A percentile compares a stretch with the other conserved stretches of the same genome.
phyloP scores from a whole-genome alignment of 2,888 invertebrate species.

The Spicauda simplicius region DNA sequence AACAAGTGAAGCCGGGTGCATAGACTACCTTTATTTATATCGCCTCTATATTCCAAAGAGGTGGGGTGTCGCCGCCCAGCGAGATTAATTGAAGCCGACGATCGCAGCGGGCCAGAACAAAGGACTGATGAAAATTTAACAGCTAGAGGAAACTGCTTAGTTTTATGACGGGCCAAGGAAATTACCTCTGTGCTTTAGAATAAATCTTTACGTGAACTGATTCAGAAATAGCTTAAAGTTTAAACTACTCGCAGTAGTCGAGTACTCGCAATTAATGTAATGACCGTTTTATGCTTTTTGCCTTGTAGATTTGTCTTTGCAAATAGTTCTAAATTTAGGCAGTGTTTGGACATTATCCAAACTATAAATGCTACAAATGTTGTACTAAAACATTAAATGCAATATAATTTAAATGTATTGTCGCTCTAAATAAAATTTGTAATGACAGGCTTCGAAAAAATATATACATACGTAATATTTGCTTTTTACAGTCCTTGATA shows the following conservation, averaged over 20 bases:
- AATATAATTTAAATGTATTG: no score
- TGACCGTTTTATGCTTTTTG: no score
- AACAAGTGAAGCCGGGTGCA: not conserved
- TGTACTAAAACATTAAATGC: no score
- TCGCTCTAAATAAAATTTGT: no score
- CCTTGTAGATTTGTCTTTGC: no score
- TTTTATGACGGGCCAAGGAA: not conserved
- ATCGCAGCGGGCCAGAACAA: not conserved
- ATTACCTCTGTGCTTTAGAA: not conserved
- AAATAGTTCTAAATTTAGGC: no score
- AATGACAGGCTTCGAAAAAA: no score
- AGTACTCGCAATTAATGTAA: not conserved
- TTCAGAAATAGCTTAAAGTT: not conserved
- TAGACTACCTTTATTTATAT: not conserved
- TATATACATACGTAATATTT: no score
- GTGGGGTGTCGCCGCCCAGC: not conserved
- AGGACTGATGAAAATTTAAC: not conserved
- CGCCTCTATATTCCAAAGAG: not conserved
- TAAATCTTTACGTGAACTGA: not conserved
- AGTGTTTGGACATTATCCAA: no score
- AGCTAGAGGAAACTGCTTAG: not conserved
- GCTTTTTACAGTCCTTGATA: no score
- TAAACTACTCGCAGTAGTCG: not conserved
- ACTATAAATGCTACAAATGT: no score
- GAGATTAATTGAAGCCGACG: not conserved